Conservation (phyloP, 2,797 vertebrate genomes). For the Masticophis lateralis region DNA sequence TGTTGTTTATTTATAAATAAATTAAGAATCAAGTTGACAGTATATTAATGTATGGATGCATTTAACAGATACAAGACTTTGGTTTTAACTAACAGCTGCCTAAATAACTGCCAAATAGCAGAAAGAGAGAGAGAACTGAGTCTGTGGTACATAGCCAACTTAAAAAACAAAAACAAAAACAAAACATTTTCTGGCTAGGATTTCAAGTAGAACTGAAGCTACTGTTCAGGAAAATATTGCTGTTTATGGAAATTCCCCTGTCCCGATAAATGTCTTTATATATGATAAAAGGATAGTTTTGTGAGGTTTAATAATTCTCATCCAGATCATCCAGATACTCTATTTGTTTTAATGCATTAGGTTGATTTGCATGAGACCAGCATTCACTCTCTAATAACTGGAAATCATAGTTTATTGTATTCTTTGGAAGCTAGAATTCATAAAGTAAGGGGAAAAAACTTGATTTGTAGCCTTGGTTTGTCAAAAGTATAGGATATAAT, state of each 20-base stretch:
- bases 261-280: background rate
- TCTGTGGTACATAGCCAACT: background rate
- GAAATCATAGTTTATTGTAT: background rate
- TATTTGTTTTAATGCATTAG: background rate
- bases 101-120: background rate
- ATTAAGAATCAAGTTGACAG: constrained; percentile 5
- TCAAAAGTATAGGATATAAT: background rate
- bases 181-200: background rate
- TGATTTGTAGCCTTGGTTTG: background rate
- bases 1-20: constrained; percentile 43
- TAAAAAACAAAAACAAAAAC: background rate
- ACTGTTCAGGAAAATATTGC: background rate
- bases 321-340: background rate
- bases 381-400: background rate
- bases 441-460: background rate
- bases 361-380: background rate
- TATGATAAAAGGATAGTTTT: background rate
- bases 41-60: background rate
- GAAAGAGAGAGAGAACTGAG: background rate
- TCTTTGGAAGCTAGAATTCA: background rate
- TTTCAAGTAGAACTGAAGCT: background rate
- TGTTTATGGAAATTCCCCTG: background rate
- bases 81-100: background rate
- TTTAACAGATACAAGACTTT: background rate
- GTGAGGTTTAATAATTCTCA: background rate